phyloP scores from a whole-genome alignment of 2,113 vertebrate genomes.

The Caloenas nicobarica region DNA sequence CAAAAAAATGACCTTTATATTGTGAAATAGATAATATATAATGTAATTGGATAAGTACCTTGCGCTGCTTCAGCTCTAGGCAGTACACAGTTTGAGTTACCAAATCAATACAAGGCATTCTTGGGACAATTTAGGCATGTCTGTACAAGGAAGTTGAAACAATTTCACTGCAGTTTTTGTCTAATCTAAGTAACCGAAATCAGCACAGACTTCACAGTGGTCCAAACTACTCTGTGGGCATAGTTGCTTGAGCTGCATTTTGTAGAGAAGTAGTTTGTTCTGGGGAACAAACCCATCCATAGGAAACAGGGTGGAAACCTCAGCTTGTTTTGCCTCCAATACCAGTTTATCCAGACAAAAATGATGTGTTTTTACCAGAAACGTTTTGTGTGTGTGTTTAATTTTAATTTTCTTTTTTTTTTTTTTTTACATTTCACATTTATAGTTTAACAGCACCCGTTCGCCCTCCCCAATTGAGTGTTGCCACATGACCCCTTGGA shows the following conservation, averaged over 20 bases:
- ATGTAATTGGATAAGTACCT: not conserved
- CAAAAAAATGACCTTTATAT: not conserved
- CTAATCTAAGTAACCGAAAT: not conserved
- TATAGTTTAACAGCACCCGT: slow-evolving; percentile 92
- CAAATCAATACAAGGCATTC: not conserved
- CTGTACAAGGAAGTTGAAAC: not conserved
- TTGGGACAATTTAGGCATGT: not conserved
- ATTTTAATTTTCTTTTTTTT: slow-evolving; percentile 34
- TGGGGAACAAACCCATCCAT: not conserved
- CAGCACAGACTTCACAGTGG: not conserved
- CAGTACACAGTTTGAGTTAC: not conserved
- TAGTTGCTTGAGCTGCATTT: not conserved
- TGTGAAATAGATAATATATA: not conserved
- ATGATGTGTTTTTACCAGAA: slow-evolving; percentile 40
- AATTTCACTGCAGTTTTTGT: slow-evolving; percentile 3
- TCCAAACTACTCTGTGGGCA: not conserved
- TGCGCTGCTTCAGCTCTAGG: not conserved
- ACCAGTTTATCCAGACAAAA: not conserved
- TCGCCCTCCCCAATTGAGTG: slow-evolving; percentile 94
- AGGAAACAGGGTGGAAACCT: not conserved
- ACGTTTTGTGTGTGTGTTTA: slow-evolving; percentile 67
- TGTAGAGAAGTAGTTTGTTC: not conserved
- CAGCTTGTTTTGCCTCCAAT: not conserved
- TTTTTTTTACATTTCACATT: slow-evolving; percentile 77
- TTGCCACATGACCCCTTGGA: slow-evolving; percentile 97